phyloP scores from a whole-genome alignment of 2,888 invertebrate species.

The Plagodis dolabraria region DNA sequence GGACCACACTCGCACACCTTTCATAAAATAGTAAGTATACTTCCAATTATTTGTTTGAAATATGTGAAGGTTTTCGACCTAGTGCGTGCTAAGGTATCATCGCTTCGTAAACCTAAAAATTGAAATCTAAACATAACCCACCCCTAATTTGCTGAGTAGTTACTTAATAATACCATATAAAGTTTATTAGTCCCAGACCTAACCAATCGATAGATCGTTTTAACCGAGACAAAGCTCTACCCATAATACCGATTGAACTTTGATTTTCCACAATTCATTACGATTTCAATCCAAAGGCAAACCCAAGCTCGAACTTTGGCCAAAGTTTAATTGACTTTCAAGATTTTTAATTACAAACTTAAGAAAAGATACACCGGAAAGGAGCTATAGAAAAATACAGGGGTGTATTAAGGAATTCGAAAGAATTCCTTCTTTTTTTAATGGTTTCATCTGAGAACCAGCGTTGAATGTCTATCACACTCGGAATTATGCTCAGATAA shows the following conservation, averaged over 20 bases:
- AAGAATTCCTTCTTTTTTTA: not conserved
- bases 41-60: too few species aligned
- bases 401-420: slow-evolving; percentile 35
- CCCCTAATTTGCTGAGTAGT: too few species aligned
- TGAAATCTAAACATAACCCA: too few species aligned
- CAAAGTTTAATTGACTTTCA: slow-evolving; percentile 79
- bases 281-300: slow-evolving; percentile 56
- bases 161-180: too few species aligned
- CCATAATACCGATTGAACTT: slow-evolving; percentile 52
- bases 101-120: too few species aligned
- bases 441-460: too few species aligned
- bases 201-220: slow-evolving; percentile 28
- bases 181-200: not conserved
- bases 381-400: slow-evolving; percentile 22
- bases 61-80: too few species aligned
- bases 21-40: too few species aligned
- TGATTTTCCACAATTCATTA: slow-evolving; percentile 67
- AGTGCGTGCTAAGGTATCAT: too few species aligned
- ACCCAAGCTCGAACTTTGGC: slow-evolving; percentile 45
- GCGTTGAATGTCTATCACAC: too few species aligned
- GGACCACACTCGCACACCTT: too few species aligned
- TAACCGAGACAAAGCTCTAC: slow-evolving; percentile 20
- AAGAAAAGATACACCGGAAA: slow-evolving; percentile 58
- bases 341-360: slow-evolving; percentile 80
- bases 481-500: too few species aligned